Evolutionary conservation across 2,797 vertebrate species (phyloP), one percentile per base, ranked within the genome.

Genomic region (Triplophysa yarkandensis): DNA sequence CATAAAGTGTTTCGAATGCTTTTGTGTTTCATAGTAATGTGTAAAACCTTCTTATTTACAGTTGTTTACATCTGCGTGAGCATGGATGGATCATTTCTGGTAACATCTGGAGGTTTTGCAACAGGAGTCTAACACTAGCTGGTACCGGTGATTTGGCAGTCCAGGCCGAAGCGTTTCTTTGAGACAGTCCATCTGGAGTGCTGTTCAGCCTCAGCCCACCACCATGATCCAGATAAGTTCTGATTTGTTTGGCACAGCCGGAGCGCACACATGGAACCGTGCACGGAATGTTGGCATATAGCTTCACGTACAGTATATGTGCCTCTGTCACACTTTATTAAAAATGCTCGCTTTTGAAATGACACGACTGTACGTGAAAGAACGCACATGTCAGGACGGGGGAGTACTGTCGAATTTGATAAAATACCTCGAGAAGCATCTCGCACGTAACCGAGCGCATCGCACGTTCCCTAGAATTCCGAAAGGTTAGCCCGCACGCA

Each of bases 91-190:
- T 75, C 64, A 62, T 79, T 79, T 76, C 73, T 72, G 63, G 46
- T 68, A 78, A 77, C 78, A 82, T 76, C 76, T 80, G 80, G 72
- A 71, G 76, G 69, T 82, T 82, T 78, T 69, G 82, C 80, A 83
- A 82, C 23, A 43, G 46, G 76, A 78, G 82, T 70, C 76, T 71
- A 76, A 54, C 82, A 80, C 80, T 58, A 79, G 55, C 48, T 83
- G 82, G 80, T 81, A 83, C 82, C 58, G 70, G 77, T 71, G 68
- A 74, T 78, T 64, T 77, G 77, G 71, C 58, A 68, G 61, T 71
- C 71, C 60, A 62, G 44, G 68, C 68, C 32, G 72, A 54, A 78
- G 11, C 72, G 32, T 74, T 71, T 78, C 74, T 52, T 71, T 83
- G 72, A 78, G 78, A 64, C 66, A 74, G 70, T 80, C 80, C 82